Evolutionary conservation across 2,113 vertebrate species (phyloP), one percentile per base, ranked within the genome.

Genomic region (Gnathonemus longibarbis): DNA sequence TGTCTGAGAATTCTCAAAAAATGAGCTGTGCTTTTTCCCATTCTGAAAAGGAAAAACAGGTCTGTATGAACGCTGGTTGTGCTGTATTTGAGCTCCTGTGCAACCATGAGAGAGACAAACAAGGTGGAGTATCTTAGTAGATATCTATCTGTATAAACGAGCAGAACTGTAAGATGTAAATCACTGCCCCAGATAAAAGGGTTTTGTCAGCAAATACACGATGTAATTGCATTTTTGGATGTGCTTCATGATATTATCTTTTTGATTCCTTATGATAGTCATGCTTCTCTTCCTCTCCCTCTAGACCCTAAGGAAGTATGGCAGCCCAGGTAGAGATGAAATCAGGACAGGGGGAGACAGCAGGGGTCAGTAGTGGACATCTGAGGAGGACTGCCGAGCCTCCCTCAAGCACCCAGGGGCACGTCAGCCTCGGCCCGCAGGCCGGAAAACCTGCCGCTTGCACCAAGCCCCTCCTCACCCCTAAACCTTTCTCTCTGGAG

Each of bases 401-500:
- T 49, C 31, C 48, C 21, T 31, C 8, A 0, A 89, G n/a, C 24
- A 74, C 77, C 46, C 87, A 27, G 42, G 87, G 62, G 42, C 27
- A 56, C 42, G 19, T 85, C 58, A 27, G 17, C 46, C 48, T 86
- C 58, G 27, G 24, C 46, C 35, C 62, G 1, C 88, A 66, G 21
- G 89, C 46, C 6, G 48, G 45, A 2, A 95, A 94, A 88, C 94
- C 95, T 19, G 0, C 2, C 11, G 45, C 93, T n/a, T 84, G 58
- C 39, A 91, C 93, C 13, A 96, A 95, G 91, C 94, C 95, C 45
- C 91, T 48, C 24, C 92, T 96, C 11, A 42, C 93, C 84, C 94
- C 95, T 24, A 96, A 95, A 90, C 95, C 95, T 24, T 96, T 96
- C 91, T 92, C 93, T 31, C 77, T 94, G 66, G 93, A 95, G 80